Evolutionary conservation across 2,888 invertebrate genomes (phyloP).

Genomic region (Patella caerulea): DNA sequence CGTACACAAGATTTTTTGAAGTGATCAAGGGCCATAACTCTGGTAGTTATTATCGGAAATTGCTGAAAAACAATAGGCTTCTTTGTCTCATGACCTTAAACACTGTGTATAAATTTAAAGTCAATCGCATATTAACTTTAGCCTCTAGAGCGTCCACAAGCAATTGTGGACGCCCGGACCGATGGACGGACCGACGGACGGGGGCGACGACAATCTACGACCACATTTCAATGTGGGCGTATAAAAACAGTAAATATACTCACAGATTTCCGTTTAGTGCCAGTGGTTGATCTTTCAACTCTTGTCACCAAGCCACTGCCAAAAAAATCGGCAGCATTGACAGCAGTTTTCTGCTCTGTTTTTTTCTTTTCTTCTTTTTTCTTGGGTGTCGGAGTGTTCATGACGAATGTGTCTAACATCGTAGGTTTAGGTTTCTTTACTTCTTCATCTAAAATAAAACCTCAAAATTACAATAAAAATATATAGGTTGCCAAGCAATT

Average conservation of each 20-base stretch:
- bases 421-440: conserved; percentile 44
- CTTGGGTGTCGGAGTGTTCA: conserved; percentile 36
- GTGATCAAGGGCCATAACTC: too few species aligned
- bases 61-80: too few species aligned
- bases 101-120: too few species aligned
- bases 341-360: conserved; percentile 34
- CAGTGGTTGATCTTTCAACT: conserved; percentile 46
- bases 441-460: conserved; percentile 44
- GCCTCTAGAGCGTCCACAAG: too few species aligned
- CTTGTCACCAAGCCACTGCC: conserved; percentile 55
- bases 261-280: conserved; percentile 40
- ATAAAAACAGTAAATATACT: not conserved
- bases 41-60: too few species aligned
- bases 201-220: too few species aligned
- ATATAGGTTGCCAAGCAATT: not conserved
- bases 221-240: too few species aligned
- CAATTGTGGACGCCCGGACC: too few species aligned
- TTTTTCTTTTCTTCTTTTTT: conserved; percentile 30
- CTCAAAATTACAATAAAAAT: conserved; percentile 16
- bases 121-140: too few species aligned
- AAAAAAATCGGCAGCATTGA: conserved; percentile 63
- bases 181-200: too few species aligned
- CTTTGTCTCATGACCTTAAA: too few species aligned
- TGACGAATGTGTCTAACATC: conserved; percentile 53
- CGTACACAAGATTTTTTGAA: too few species aligned